Percentiles rank a stretch among this genome's conserved stretches.
Conservation (phyloP, 2,113 vertebrate genomes). For the Desmodus rotundus region DNA sequence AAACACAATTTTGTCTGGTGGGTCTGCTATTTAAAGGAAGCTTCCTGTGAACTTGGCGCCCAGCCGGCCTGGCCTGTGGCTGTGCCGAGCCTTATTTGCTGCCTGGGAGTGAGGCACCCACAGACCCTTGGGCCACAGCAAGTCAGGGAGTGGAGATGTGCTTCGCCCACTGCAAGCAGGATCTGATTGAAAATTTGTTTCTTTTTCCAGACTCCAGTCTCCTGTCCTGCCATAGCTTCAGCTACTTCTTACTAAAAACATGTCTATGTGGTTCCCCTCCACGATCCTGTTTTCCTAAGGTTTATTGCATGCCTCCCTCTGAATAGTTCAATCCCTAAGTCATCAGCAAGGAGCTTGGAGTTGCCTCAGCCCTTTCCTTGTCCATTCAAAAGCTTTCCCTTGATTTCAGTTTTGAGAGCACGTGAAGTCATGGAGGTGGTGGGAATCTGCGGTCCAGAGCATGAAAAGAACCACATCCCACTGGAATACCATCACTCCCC, state of each 20-base stretch:
- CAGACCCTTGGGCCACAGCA: rapidly evolving
- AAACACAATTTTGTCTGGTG: neutral
- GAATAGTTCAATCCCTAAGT: neutral
- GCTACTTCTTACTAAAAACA: neutral
- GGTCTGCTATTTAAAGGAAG: neutral
- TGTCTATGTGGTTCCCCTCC: neutral
- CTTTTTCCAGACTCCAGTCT: neutral
- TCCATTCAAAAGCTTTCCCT: neutral
- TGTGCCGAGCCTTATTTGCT: neutral
- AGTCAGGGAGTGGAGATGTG: neutral
- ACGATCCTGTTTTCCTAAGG: neutral
- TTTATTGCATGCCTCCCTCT: neutral
- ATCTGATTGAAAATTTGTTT: neutral
- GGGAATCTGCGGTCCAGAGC: neutral
- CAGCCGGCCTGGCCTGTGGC: neutral
- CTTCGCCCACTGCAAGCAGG: neutral
- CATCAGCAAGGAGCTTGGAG: neutral
- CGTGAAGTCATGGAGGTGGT: neutral
- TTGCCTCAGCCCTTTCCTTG: neutral
- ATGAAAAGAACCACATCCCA: neutral
- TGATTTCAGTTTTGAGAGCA: neutral
- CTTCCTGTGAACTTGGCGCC: no score
- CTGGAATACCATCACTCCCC: neutral
- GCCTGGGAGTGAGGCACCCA: neutral
- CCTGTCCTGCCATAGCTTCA: neutral